Base-by-base conservation (phyloP, 2,888 invertebrate genomes). In the Cataglyphis livida region DNA sequence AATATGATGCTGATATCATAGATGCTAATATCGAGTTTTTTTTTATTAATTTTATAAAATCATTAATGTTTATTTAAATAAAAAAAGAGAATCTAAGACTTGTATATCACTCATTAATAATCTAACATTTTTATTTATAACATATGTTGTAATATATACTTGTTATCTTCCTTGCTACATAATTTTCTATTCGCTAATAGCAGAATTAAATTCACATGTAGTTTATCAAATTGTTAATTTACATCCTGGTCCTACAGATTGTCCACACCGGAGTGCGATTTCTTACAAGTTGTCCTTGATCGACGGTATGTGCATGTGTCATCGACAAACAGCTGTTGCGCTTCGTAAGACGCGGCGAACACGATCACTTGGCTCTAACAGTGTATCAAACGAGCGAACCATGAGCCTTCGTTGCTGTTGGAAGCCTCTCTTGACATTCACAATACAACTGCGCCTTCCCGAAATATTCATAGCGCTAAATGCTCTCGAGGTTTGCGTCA, bases 261-360 rank as follows among this genome's bases (percentile, higher is more conserved):
- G 15, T 84, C 82, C 82, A 83, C 82, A 87, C 89, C 85, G 86
- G 88, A 86, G 87, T 87, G 76, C 74, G 75, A 66, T 81, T 84
- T 82, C 71, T 79, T 59, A 59, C 44, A 32, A 78, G 57, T 32
- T 21, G 57, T 59, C 59, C 59, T 59, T 59, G 78, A 70, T 68
- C 78, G 78, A 78, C 54, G 21, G 15, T 44, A 51, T 25, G 21
- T 51, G 38, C 57, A 32, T 44, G 71, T 71, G 59, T 79, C 59
- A 71, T 15, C 78, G n/a, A 38, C 78, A 21, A 44, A 59, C 78
- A 79, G 78, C 78, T 79, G 78, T 79, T 79, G 78, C 71, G 73
- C 78, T 35, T 79, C 71, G 59, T 59, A 44, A 71, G 59, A 28
- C 12, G 78, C 44, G 25, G 35, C 59, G 21, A 79, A 79, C 78